Conservation (phyloP, 92 coral and sea anemone genomes). For the Porites cylindrica region DNA sequence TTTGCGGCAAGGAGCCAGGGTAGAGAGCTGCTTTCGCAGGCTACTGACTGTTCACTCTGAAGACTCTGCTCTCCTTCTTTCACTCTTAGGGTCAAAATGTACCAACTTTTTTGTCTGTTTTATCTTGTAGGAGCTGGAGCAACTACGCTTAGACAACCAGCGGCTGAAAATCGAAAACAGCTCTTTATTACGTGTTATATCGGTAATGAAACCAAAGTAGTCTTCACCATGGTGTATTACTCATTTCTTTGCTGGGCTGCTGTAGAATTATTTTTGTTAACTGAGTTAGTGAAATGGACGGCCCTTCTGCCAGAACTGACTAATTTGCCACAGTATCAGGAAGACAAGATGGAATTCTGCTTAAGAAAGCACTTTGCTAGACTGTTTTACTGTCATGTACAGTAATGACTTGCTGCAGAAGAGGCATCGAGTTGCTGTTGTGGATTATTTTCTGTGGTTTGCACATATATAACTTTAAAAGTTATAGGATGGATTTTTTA, state of each 20-base stretch:
- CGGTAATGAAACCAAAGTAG: slow-evolving; percentile 69
- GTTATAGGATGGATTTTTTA: slow-evolving; percentile 37
- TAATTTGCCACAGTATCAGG: not conserved
- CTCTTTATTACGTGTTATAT: slow-evolving; percentile 94
- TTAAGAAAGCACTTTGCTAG: slow-evolving; percentile 8
- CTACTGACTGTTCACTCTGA: not conserved
- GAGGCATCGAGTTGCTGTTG: not conserved
- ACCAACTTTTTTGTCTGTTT: not conserved
- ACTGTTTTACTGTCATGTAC: not conserved
- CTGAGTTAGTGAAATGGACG: slow-evolving; percentile 53
- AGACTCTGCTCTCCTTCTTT: not conserved
- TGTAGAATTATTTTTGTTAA: slow-evolving; percentile 49
- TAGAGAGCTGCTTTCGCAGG: too few species aligned
- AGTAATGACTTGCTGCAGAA: slow-evolving; percentile 4
- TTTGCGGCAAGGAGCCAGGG: too few species aligned
- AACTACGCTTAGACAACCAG: slow-evolving; percentile 81
- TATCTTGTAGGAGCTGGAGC: slow-evolving; percentile 80
- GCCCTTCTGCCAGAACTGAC: slow-evolving; percentile 29
- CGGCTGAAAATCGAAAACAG: slow-evolving; percentile 92
- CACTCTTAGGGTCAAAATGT: not conserved
- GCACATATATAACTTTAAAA: slow-evolving; percentile 20
- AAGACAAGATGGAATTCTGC: slow-evolving; percentile 9
- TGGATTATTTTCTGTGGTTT: slow-evolving; percentile 34
- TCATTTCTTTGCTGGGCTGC: slow-evolving; percentile 44
- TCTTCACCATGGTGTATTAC: not conserved